Evolutionary conservation across 37 sponge, comb jelly and placozoan genomes (phyloP).

Genomic region (Spongia lamella): DNA sequence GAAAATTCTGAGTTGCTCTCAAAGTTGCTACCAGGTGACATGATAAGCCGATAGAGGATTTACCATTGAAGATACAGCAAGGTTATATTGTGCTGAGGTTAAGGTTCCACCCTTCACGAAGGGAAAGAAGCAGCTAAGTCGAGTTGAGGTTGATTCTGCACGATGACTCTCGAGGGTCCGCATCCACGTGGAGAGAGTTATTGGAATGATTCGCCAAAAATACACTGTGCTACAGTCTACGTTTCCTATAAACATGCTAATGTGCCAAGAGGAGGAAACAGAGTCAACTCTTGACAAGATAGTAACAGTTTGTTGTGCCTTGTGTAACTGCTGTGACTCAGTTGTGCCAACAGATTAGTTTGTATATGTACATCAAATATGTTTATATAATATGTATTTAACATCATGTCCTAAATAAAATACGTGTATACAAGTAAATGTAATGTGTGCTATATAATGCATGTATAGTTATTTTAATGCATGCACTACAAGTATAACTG

Average conservation of each 20-base stretch:
- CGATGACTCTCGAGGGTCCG: slow-evolving; percentile 10
- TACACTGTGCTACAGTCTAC: too few relatives aligned
- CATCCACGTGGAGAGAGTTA: slow-evolving; percentile 25
- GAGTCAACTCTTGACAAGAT: slow-evolving; percentile 28
- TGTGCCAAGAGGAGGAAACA: too few relatives aligned
- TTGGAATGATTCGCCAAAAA: slow-evolving; percentile 19
- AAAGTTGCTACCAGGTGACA: too few relatives aligned
- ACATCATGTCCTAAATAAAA: too few relatives aligned
- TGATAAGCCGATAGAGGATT: too few relatives aligned
- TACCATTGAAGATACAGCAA: slow-evolving; percentile 18
- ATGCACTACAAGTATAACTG: too few relatives aligned
- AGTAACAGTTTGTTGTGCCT: slow-evolving; percentile 31
- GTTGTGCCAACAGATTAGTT: slow-evolving; percentile 24
- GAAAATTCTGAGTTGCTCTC: slow-evolving; percentile 18
- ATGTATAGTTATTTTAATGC: too few relatives aligned
- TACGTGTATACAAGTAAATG: too few relatives aligned
- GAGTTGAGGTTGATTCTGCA: slow-evolving; percentile 8
- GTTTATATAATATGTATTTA: too few relatives aligned
- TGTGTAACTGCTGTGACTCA: slow-evolving; percentile 27
- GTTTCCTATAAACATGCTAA: too few relatives aligned
- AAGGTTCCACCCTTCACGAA: slow-evolving; percentile 9
- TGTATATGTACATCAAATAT: too few relatives aligned
- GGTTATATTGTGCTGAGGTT: slow-evolving; percentile 24
- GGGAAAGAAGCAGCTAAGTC: slow-evolving; percentile 10
- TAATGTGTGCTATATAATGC: too few relatives aligned